Evolutionary conservation across 2,113 vertebrate species (phyloP).

Genomic region (Cynoglossus semilaevis): DNA sequence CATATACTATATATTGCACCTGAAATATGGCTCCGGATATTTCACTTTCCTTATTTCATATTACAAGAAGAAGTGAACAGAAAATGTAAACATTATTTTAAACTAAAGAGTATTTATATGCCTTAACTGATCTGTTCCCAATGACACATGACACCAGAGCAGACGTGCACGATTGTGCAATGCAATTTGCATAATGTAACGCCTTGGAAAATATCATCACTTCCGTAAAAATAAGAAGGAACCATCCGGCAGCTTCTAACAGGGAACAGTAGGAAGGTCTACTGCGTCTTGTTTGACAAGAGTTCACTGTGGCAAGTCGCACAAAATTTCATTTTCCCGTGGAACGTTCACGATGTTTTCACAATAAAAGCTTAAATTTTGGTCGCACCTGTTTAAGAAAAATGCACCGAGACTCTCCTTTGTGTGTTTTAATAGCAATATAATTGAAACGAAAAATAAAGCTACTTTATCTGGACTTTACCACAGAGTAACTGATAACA

Average conservation of each 20-base stretch:
- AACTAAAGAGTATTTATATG: not conserved
- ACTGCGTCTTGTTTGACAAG: constrained; percentile 34
- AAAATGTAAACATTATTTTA: not conserved
- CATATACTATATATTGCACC: constrained; percentile 6
- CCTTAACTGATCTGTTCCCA: constrained; percentile 1
- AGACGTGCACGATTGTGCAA: constrained; percentile 36
- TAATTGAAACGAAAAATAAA: no score
- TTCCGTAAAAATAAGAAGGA: constrained; percentile 58
- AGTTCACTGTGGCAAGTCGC: constrained; percentile 11
- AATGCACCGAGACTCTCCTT: no score
- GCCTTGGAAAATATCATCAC: constrained; percentile 54
- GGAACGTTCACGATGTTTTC: constrained; percentile 27
- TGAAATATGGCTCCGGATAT: not conserved
- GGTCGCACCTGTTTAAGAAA: not conserved
- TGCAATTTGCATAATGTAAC: constrained; percentile 43
- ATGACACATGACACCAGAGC: constrained; percentile 30
- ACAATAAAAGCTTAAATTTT: constrained; percentile 34
- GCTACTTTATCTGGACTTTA: no score
- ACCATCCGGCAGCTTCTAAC: constrained; percentile 27
- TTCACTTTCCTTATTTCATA: constrained; percentile 19
- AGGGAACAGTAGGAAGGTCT: constrained; percentile 27
- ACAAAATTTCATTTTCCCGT: constrained; percentile 23
- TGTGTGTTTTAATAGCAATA: no score
- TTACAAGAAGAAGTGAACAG: not conserved
- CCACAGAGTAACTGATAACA: no score